These are phyloP conservation scores for Platanista minor DNA, from an alignment of 2,113 vertebrate genomes.

Conservation along the genomic window DNA sequence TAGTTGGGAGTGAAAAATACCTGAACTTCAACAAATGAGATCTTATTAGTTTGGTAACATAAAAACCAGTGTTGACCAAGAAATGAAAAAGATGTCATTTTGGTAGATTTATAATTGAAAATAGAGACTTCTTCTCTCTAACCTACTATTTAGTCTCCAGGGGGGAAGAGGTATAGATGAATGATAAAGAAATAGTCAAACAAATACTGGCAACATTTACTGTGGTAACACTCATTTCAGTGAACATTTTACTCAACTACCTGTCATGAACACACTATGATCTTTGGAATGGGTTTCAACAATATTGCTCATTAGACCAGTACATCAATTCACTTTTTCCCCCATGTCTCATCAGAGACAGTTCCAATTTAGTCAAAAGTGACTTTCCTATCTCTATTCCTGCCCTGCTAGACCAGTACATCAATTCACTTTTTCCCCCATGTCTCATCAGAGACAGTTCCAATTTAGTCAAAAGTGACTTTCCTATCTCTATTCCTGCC, in stretches of 20 bases:
- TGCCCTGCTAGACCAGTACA: background rate
- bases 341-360: background rate
- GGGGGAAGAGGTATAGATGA: background rate
- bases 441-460: constrained; percentile 14
- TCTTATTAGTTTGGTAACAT: constrained; percentile 39
- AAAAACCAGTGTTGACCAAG: background rate
- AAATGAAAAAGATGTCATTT: background rate
- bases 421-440: constrained; percentile 54
- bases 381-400: background rate
- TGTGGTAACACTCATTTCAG: background rate
- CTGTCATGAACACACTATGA: background rate
- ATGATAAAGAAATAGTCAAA: constrained; percentile 23
- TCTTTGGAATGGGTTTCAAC: constrained; percentile 31
- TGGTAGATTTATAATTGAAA: constrained; percentile 20
- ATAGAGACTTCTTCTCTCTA: background rate
- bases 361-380: constrained; percentile 71
- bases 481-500: too few species aligned
- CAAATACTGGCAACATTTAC: background rate
- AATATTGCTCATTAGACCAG: constrained; percentile 57
- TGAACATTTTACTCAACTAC: background rate
- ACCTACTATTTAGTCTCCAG: background rate
- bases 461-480: constrained; percentile 70
- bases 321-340: constrained; percentile 58
- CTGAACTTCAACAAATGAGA: background rate
- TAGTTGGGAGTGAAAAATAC: background rate